Evolutionary conservation across 2,113 vertebrate genomes (phyloP).

Genomic region (Lepus europaeus): DNA sequence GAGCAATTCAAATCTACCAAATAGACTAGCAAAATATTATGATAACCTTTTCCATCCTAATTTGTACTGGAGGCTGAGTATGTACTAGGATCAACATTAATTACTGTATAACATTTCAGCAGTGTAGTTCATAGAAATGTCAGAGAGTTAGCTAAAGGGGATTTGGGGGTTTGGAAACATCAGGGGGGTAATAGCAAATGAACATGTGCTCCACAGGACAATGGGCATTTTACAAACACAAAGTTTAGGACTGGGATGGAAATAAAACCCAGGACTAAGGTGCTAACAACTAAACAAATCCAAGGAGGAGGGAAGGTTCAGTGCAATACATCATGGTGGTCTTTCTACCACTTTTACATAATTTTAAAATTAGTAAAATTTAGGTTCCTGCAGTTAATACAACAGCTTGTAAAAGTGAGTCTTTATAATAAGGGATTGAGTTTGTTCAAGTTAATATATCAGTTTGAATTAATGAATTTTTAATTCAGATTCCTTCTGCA

Average conservation of each 20-base stretch:
- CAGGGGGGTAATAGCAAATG: slow-evolving; percentile 79
- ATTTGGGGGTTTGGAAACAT: slow-evolving; percentile 86
- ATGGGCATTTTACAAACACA: slow-evolving; percentile 83
- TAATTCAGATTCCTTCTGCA: slow-evolving; percentile 90
- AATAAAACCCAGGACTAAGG: slow-evolving; percentile 84
- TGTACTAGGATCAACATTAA: slow-evolving; percentile 94
- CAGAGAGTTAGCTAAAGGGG: slow-evolving; percentile 89
- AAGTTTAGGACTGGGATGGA: slow-evolving; percentile 74
- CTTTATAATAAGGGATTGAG: slow-evolving; percentile 86
- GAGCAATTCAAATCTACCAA: slow-evolving; percentile 91
- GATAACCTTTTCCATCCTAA: slow-evolving; percentile 96
- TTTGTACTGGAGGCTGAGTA: slow-evolving; percentile 93
- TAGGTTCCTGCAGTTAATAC: slow-evolving; percentile 83
- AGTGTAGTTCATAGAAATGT: slow-evolving; percentile 92
- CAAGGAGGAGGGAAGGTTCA: slow-evolving; percentile 69
- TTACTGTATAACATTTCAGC: slow-evolving; percentile 94
- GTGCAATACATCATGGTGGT: slow-evolving; percentile 60
- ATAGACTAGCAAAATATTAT: slow-evolving; percentile 95
- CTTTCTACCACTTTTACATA: slow-evolving; percentile 81
- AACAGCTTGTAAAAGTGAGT: slow-evolving; percentile 86
- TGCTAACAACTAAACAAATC: slow-evolving; percentile 83
- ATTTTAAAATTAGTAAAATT: slow-evolving; percentile 86
- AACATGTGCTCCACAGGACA: slow-evolving; percentile 82
- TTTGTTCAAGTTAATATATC: slow-evolving; percentile 91
- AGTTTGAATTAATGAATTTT: slow-evolving; percentile 91